Percentiles rank a stretch among this genome's conserved stretches.
Conservation (phyloP, 2,113 vertebrate genomes). For the Sphyrna mokarran region DNA sequence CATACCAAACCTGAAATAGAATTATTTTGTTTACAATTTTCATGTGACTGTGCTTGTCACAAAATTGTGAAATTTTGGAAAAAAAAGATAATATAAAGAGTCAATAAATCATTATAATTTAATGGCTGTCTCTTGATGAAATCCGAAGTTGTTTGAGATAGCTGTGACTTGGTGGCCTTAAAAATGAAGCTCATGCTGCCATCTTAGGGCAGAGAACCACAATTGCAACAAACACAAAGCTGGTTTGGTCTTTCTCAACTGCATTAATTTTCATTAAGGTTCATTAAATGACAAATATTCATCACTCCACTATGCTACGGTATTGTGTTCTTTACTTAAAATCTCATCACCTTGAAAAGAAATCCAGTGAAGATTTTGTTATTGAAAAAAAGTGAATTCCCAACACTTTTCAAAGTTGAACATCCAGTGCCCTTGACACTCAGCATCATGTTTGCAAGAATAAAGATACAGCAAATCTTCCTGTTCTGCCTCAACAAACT, state of each 20-base stretch:
- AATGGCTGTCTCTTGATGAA: not conserved
- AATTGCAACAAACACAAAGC: not conserved
- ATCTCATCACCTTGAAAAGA: constrained; percentile 3
- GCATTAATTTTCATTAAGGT: not conserved
- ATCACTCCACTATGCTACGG: not conserved
- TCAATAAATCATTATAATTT: constrained; percentile 36
- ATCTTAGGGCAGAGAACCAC: not conserved
- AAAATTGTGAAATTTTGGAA: constrained; percentile 18
- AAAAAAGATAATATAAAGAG: constrained; percentile 34
- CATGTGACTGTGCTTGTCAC: constrained; percentile 9
- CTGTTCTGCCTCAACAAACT: not conserved
- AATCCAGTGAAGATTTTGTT: not conserved
- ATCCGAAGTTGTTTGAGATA: not conserved
- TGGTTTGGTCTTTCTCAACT: not conserved
- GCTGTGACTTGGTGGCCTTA: not conserved
- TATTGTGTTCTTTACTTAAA: not conserved
- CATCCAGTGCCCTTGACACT: not conserved
- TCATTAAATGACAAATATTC: not conserved
- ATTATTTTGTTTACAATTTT: constrained; percentile 35
- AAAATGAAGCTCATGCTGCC: constrained; percentile 12
- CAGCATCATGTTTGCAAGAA: not conserved
- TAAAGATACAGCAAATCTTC: not conserved
- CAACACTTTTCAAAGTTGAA: not conserved
- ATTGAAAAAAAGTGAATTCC: not conserved
- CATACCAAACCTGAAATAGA: constrained; percentile 10